Percentiles rank a stretch among this genome's conserved stretches.
These are phyloP conservation scores for Pitangus sulphuratus DNA, from an alignment of 2,797 vertebrate genomes.

Conservation along the genomic window DNA sequence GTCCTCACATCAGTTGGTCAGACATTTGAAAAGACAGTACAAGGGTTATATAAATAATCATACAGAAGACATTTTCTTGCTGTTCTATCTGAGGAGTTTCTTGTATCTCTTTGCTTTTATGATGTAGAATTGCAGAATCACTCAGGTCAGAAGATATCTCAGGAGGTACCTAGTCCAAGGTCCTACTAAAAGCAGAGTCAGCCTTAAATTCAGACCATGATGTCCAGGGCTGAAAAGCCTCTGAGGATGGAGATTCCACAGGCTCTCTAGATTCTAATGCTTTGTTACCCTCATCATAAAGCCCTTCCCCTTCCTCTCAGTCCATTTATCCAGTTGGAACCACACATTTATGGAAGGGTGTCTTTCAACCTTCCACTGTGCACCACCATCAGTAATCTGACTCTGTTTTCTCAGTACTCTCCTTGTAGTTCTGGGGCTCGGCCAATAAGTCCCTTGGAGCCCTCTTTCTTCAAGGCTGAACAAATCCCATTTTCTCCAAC, in stretches of 20 bases:
- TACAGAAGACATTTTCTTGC: neutral
- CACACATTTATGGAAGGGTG: neutral
- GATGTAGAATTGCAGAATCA: neutral
- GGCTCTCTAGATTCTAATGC: neutral
- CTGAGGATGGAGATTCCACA: neutral
- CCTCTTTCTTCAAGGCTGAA: neutral
- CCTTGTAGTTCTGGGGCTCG: neutral
- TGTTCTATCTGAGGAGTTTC: neutral
- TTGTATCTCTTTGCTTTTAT: neutral
- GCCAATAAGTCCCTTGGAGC: neutral
- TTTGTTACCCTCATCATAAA: neutral
- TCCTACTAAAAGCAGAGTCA: neutral
- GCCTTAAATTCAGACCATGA: neutral
- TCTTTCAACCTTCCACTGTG: rapidly evolving
- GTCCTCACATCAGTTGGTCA: neutral
- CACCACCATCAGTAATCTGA: neutral
- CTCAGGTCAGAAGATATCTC: neutral
- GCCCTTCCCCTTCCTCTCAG: neutral
- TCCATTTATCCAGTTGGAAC: neutral
- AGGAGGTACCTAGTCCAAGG: neutral
- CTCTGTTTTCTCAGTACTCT: neutral
- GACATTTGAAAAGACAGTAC: neutral
- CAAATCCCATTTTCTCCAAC: neutral
- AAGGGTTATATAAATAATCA: neutral
- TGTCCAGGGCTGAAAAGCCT: neutral